A percentile compares a stretch with the other conserved stretches of the same genome.
Evolutionary conservation across 1,140 invertebrate genomes (phyloP).

Genomic region (Drosophila rufa): DNA sequence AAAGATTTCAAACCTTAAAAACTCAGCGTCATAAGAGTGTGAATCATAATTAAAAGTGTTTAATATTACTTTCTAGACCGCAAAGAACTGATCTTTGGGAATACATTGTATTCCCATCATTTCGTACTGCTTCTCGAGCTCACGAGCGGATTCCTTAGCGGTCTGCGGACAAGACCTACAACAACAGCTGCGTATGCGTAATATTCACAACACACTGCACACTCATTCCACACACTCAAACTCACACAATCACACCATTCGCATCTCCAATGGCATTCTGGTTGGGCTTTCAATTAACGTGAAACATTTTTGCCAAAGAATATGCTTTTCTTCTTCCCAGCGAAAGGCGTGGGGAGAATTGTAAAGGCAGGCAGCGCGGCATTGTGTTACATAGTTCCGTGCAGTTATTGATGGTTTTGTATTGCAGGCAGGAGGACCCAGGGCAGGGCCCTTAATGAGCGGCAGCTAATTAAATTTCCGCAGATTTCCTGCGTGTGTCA

Average conservation of each 20-base stretch:
- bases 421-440: background rate
- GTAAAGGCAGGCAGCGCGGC: constrained; percentile 12
- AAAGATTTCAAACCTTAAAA: too few relatives aligned
- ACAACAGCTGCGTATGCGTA: constrained; percentile 72
- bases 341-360: background rate
- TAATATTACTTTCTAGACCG: background rate
- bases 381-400: constrained; percentile 47
- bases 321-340: constrained; percentile 31
- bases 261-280: constrained; percentile 44
- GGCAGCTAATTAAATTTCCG: constrained; percentile 24
- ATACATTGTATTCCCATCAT: constrained; percentile 4
- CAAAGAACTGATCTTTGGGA: background rate
- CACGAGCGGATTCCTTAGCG: constrained; percentile 4
- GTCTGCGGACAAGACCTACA: constrained; percentile 60
- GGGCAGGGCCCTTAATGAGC: constrained; percentile 4
- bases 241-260: background rate
- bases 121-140: constrained; percentile 1
- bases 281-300: constrained; percentile 75
- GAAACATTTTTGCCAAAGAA: constrained; percentile 74
- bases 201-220: constrained; percentile 16
- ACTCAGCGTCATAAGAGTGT: background rate
- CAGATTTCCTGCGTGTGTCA: constrained; percentile 30
- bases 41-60: background rate
- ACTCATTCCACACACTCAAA: constrained; percentile 12
- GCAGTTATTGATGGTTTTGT: constrained; percentile 33